Base-by-base conservation (phyloP, 2,888 invertebrate species). In the Diloba caeruleocephala region DNA sequence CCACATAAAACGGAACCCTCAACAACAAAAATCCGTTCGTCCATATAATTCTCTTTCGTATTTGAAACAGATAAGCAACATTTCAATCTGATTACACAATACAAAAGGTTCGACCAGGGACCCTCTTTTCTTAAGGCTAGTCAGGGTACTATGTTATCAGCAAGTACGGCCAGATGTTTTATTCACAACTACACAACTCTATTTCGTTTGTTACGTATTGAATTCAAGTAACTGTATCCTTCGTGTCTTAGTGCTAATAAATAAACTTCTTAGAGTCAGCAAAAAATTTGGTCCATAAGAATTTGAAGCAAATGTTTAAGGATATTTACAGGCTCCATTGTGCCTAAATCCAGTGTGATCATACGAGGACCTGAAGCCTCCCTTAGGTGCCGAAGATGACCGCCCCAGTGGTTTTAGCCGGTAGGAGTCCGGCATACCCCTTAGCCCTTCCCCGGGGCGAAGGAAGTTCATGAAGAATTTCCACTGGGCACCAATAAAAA, bases 21-120 rank as follows among this genome's bases (percentile, higher is more conserved):
- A 31, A 21, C 10, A 13, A 31, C 14, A 42, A 45, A 62, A 49
- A 23, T 17, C 23, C 17, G 17, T 37, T 13, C 32, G 12, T 42
- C 28, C 14, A 67, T 41, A 37, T 21, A 34, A 43, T 43, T 52
- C 48, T 38, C 10, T 23, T 34, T 52, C 14, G 43, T 26, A 52
- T 58, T 49, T 52, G 66, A 52, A 57, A 42, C 25, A 70, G 65
- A 65, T 70, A 65, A 58, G 71, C 39, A 52, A 70, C 45, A 49
- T 43, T 70, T 70, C 59, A 49, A 70, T 70, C 65, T 58, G 71
- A 65, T 65, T 52, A 43, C 45, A 29, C 34, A 38, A 45, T 43
- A 65, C 65, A 65, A 65, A 65, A 52, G 71, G 48, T 45, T 43
- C 51, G 48, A 26, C 49, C 41, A 63, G 70, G 49, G 69, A 54